Percentiles rank a stretch among this genome's conserved stretches.
phyloP scores from a whole-genome alignment of 92 coral and sea anemone genomes.

The Porites evermanni region DNA sequence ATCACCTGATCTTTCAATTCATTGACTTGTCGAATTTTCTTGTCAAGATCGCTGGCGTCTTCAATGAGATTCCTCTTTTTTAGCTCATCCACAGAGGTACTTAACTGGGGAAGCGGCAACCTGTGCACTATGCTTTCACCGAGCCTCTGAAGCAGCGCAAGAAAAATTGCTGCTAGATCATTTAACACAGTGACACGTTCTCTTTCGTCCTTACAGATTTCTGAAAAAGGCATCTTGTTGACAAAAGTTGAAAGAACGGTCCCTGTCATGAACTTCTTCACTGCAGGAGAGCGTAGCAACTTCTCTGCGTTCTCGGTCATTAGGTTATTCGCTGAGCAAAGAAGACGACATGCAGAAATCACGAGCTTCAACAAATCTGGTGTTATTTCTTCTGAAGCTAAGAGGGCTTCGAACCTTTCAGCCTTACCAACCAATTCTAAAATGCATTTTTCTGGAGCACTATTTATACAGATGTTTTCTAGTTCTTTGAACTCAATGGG shows the following conservation, averaged over 20 bases:
- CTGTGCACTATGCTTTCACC: conserved; percentile 25
- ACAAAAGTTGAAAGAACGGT: conserved; percentile 10
- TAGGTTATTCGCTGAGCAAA: conserved; percentile 5
- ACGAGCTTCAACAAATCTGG: conserved; percentile 57
- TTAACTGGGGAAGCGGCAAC: conserved; percentile 69
- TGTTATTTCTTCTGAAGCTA: conserved; percentile 38
- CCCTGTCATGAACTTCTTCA: conserved; percentile 10
- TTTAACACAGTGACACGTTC: neutral
- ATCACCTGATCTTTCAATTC: conserved; percentile 47
- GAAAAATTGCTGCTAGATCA: conserved; percentile 8
- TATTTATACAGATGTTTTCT: conserved; percentile 16
- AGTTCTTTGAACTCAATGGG: conserved; percentile 10
- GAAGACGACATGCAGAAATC: conserved; percentile 4
- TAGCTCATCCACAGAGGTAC: conserved; percentile 36
- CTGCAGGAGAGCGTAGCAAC: conserved; percentile 1
- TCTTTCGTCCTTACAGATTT: neutral
- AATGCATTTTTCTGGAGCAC: neutral
- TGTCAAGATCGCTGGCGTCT: conserved; percentile 44
- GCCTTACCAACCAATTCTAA: conserved; percentile 9
- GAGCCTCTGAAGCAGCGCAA: neutral
- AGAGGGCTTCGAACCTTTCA: conserved; percentile 37
- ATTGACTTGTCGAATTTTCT: conserved; percentile 38
- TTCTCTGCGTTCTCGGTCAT: conserved; percentile 12
- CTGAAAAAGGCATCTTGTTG: conserved; percentile 25
- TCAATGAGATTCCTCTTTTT: conserved; percentile 14